Base-by-base conservation (phyloP, 2,113 vertebrate species). In the Coracopsis vasa region DNA sequence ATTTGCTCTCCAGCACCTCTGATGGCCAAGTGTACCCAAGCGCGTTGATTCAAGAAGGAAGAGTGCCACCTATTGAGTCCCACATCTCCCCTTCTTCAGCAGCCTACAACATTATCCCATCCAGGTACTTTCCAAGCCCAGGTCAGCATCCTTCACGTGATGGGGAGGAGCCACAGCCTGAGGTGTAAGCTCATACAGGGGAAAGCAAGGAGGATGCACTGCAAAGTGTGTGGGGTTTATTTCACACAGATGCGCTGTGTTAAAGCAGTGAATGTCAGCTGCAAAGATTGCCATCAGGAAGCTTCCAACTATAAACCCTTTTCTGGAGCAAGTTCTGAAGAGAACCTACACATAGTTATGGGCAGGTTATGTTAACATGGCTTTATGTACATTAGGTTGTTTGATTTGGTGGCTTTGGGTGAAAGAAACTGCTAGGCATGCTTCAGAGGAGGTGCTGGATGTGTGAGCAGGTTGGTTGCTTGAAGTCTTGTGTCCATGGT, bases 401-500 rank as follows among this genome's bases (percentile, higher is more conserved):
- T 14, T 37, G 84, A 3, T 12, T 35, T 61, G 47, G 60, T 90
- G 66, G 66, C 66, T 86, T 16, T 56, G 80, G 45, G 37, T 67
- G 70, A 58, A 51, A n/a, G 51, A 10, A 70, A 11, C 25, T 12
- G 11, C 25, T 12, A 3, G 79, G 7, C 3, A 13, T n/a, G 53
- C 48, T 45, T 11, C 88, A 66, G 82, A 61, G 5, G 33, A 17
- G 84, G 47, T 2, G 50, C 13, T 67, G 90, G 64, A 2, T 33
- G 27, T 14, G 56, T 45, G 75, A 61, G 56, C 86, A 86, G 94
- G 95, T 92, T 86, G 79, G 96, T 82, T 96, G 91, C 96, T 97
- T 95, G 94, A 20, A 94, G 94, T 88, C 96, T 93, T 94, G 96
- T 97, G 97, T 87, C 96, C 93, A 15, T 94, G 97, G 96, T 88